Evolutionary conservation across 1,140 invertebrate species (phyloP).

Genomic region (Bombus waltoni): DNA sequence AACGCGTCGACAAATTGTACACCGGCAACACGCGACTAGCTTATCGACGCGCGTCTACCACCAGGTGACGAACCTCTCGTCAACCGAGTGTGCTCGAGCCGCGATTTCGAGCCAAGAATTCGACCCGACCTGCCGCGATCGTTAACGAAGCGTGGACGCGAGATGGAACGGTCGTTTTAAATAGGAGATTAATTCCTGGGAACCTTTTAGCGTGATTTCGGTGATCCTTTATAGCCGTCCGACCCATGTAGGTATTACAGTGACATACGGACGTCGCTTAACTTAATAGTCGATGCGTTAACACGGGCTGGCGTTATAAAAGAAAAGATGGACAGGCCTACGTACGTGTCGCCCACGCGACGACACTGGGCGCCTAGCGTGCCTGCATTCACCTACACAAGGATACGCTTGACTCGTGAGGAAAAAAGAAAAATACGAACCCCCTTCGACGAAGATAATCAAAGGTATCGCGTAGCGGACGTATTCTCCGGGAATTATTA

Average conservation of each 20-base stretch:
- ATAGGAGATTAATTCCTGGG: constrained; percentile 41
- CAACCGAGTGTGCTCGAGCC: neutral
- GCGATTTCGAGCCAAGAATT: neutral
- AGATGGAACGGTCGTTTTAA: constrained; percentile 1
- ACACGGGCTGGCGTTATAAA: constrained; percentile 52
- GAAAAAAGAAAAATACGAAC: constrained; percentile 26
- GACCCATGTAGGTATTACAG: constrained; percentile 48
- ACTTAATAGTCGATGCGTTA: constrained; percentile 57
- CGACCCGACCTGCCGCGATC: neutral
- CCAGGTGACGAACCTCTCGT: neutral
- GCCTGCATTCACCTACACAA: neutral
- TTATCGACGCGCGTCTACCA: constrained; percentile 2
- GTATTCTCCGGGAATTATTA: constrained; percentile 42
- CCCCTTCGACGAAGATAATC: constrained; percentile 42
- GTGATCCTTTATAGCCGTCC: constrained; percentile 18
- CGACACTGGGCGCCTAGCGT: constrained; percentile 8
- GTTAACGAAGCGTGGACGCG: neutral
- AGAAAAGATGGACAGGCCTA: constrained; percentile 23
- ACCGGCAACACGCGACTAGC: too few relatives aligned
- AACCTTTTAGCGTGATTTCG: constrained; percentile 45
- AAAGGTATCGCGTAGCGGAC: constrained; percentile 22
- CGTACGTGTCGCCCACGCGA: constrained; percentile 45
- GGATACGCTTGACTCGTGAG: too few relatives aligned
- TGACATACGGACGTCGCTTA: constrained; percentile 54
- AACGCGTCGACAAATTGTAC: neutral